Evolutionary conservation across 37 sponge, comb jelly and placozoan genomes (phyloP).

Genomic region (Geodia barretti): DNA sequence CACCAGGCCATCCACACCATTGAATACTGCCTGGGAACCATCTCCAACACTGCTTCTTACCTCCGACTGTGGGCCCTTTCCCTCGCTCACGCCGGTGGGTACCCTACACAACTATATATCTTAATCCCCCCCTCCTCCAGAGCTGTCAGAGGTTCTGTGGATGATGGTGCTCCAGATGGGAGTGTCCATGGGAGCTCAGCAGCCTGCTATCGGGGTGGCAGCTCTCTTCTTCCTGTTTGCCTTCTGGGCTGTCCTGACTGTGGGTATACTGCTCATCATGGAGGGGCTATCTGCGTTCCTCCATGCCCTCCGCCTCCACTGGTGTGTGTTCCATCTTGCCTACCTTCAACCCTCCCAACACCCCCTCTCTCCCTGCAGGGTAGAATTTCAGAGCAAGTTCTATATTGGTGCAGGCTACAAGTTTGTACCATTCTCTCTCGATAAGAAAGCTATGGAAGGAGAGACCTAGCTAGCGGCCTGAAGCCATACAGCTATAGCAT

Average conservation of each 20-base stretch:
- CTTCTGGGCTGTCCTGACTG: slow-evolving; percentile 50
- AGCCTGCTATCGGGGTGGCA: background rate
- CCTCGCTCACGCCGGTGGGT: slow-evolving; percentile 88
- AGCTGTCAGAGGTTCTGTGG: slow-evolving; percentile 88
- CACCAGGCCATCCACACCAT: slow-evolving; percentile 89
- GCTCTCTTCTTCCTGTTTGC: background rate
- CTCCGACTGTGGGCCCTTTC: slow-evolving; percentile 91
- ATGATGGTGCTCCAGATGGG: slow-evolving; percentile 50
- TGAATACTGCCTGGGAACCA: slow-evolving; percentile 86
- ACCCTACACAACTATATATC: background rate
- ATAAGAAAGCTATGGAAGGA: no score
- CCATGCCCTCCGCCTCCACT: slow-evolving; percentile 90
- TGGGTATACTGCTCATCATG: slow-evolving; percentile 78
- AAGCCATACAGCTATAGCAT: no score
- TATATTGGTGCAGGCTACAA: slow-evolving; percentile 82
- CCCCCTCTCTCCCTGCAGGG: slow-evolving; percentile 39
- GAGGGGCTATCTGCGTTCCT: slow-evolving; percentile 93
- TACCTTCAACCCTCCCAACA: background rate
- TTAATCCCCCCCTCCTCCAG: slow-evolving; percentile 21
- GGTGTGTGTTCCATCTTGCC: no score
- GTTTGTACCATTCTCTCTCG: slow-evolving; percentile 80
- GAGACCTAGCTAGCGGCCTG: no score
- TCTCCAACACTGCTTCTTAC: slow-evolving; percentile 91
- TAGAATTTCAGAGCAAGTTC: slow-evolving; percentile 92
- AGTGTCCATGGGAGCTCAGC: background rate